Evolutionary conservation across 1,140 invertebrate genomes (phyloP).

Genomic region (Drosophila watanabei): DNA sequence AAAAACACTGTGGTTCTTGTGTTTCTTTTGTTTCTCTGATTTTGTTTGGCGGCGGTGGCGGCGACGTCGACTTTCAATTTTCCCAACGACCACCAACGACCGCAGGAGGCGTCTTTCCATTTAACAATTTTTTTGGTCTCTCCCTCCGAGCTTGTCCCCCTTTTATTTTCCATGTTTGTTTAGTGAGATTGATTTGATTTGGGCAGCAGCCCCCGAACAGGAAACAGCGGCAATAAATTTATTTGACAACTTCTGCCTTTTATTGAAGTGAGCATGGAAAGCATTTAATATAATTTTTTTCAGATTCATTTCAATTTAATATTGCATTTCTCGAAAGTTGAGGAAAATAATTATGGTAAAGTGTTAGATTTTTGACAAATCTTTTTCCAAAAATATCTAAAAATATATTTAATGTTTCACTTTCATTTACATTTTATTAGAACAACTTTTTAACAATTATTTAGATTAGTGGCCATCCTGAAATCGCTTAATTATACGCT

Average conservation of each 20-base stretch:
- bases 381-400: background rate
- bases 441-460: no score
- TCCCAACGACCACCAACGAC: conserved; percentile 26
- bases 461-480: background rate
- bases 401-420: background rate
- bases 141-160: conserved; percentile 5
- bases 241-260: conserved; percentile 12
- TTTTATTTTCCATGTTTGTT: conserved; percentile 48
- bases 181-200: conserved; percentile 63
- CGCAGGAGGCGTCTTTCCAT: conserved; percentile 24
- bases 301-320: background rate
- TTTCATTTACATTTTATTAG: background rate
- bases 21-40: conserved; percentile 36
- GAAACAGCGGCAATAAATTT: conserved; percentile 30
- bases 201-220: conserved; percentile 28
- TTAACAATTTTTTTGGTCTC: conserved; percentile 34
- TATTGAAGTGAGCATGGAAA: background rate
- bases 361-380: background rate
- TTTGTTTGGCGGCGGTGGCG: conserved; percentile 25
- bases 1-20: conserved; percentile 27
- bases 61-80: conserved; percentile 42
- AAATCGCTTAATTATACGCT: conserved; percentile 2
- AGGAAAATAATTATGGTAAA: background rate
- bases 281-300: conserved; percentile 1
- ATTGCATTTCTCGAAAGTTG: background rate